A percentile compares a stretch with the other conserved stretches of the same genome.
Evolutionary conservation across 2,797 vertebrate species (phyloP).

Genomic region (Lepilemur ruficaudatus): DNA sequence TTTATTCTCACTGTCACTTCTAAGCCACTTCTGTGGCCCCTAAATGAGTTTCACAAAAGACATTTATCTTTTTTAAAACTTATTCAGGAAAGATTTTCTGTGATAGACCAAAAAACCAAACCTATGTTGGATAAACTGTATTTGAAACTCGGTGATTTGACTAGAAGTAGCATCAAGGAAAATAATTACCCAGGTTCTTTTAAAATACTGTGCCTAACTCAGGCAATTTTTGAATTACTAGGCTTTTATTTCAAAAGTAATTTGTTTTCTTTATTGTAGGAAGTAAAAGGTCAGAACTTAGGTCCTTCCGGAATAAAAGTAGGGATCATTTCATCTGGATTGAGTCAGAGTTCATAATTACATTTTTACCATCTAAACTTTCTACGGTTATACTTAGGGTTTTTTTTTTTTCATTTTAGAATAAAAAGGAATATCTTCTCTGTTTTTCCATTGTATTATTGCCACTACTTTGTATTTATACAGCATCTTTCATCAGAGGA

Average conservation of each 20-base stretch:
- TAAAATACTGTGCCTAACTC: neutral
- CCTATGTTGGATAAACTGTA: neutral
- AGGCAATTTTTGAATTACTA: neutral
- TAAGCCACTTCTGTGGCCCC: neutral
- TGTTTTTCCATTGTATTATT: neutral
- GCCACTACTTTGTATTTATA: neutral
- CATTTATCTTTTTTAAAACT: conserved; percentile 16
- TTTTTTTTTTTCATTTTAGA: neutral
- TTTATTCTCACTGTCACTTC: conserved; percentile 15
- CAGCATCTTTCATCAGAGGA: neutral
- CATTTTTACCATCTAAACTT: neutral
- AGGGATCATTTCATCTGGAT: neutral
- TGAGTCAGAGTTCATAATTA: conserved; percentile 21
- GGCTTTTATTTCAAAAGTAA: conserved; percentile 14
- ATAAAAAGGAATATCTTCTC: neutral
- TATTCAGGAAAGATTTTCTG: conserved; percentile 7
- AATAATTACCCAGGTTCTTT: neutral
- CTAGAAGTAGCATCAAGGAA: neutral
- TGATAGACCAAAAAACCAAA: conserved; percentile 4
- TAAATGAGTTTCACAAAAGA: conserved; percentile 37
- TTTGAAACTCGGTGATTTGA: conserved; percentile 16
- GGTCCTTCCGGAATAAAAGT: conserved; percentile 24
- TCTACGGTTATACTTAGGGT: neutral
- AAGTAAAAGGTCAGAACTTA: neutral
- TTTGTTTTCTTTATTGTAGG: neutral